These are phyloP conservation scores for Melanaphis sacchari DNA, from an alignment of 1,140 invertebrate species.

Conservation along the genomic window DNA sequence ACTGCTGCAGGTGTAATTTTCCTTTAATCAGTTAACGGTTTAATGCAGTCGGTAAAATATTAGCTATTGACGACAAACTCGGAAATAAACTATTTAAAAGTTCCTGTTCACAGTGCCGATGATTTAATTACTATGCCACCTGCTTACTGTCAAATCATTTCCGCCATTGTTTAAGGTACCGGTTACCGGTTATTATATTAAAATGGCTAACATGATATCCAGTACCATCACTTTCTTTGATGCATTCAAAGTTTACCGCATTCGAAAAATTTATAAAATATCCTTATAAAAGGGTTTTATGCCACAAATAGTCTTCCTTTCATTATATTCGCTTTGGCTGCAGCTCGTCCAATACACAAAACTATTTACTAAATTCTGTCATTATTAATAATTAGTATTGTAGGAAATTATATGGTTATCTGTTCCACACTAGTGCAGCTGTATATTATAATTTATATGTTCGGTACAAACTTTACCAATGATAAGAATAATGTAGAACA, in stretches of 20 bases:
- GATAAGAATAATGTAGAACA: not conserved
- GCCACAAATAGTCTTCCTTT: not conserved
- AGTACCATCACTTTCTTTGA: not conserved
- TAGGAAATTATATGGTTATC: not conserved
- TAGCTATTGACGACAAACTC: not conserved
- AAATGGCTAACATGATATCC: not conserved
- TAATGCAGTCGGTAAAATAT: not conserved
- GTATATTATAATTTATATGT: not conserved
- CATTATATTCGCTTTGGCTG: not conserved
- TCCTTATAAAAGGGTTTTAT: not conserved
- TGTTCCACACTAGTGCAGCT: not conserved
- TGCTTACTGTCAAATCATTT: no score
- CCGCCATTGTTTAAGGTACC: not conserved
- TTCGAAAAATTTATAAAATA: not conserved
- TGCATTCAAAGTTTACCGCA: not conserved
- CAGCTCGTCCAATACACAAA: not conserved
- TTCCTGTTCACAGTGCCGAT: not conserved
- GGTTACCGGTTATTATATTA: not conserved
- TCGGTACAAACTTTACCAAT: not conserved
- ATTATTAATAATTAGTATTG: slow-evolving; percentile 12
- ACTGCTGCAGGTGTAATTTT: not conserved
- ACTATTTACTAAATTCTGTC: not conserved
- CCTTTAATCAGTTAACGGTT: not conserved
- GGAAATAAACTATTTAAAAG: not conserved
- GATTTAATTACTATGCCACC: no score